Evolutionary conservation across 2,888 invertebrate genomes (phyloP), one percentile per base, ranked within the genome.

Genomic region (Drosophila fulvimacula): DNA sequence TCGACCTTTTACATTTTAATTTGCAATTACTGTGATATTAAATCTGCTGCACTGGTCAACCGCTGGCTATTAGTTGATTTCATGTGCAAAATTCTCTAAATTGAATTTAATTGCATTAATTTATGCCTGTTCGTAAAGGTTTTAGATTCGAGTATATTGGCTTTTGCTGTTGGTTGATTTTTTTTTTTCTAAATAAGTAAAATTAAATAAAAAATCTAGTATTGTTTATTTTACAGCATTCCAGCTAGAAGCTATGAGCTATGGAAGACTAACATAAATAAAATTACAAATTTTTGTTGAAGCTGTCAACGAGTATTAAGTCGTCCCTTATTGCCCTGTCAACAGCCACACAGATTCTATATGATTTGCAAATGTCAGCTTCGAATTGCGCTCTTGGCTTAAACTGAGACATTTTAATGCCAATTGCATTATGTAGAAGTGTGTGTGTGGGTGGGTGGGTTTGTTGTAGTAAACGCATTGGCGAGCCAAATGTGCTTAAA

Each of bases 401-500:
- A 7, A 32, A 13, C 48, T 19, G 51, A 48, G 46, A 48, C 24
- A 36, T 11, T 27, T n/a, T 5, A 27, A 36, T 36, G 24, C 9
- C 46, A 9, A 36, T 7, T 44, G 27, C 11, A 62, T 44, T 56
- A 19, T 21, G 17, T 30, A 13, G 4, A 11, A 36, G 24, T 30
- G 36, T 39, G 17, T 15, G 17, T 32, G 51, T 21, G 51, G 2
- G 21, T n/a, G 24, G 6, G 21, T 7, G 7, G 10, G 46, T 17
- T n/a, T n/a, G n/a, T n/a, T 46, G 7, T 48, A 34, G 51, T 38
- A 21, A 30, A 32, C 32, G 49, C 38, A 27, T 53, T 61, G 42
- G 44, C 36, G 6, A 27, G 36, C 42, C 51, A n/a, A 52, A 17
- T 42, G 38, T 34, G 44, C 64, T 60, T 58, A 59, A 55, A 52